A percentile compares a stretch with the other conserved stretches of the same genome.
Evolutionary conservation across 2,797 vertebrate species (phyloP).

Genomic region (Huso huso): DNA sequence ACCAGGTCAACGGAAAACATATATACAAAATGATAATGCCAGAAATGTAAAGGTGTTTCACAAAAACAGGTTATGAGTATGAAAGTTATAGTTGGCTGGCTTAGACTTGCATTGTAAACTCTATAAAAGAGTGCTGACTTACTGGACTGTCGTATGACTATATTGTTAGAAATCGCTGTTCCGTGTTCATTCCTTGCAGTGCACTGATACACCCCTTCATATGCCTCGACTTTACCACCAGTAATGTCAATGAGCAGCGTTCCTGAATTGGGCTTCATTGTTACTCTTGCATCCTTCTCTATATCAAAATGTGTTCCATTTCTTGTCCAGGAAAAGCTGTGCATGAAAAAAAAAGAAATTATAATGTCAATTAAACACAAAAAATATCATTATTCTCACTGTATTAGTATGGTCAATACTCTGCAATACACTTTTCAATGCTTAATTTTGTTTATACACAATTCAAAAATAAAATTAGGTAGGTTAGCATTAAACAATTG

Average conservation of each 20-base stretch:
- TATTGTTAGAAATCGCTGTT: slow-evolving; percentile 85
- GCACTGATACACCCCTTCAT: slow-evolving; percentile 89
- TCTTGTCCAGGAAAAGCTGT: slow-evolving; percentile 91
- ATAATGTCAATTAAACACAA: too few relatives aligned
- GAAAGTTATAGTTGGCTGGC: background rate
- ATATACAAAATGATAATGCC: slow-evolving; percentile 7
- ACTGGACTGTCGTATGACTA: slow-evolving; percentile 83
- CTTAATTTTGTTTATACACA: too few relatives aligned
- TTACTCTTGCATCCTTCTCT: slow-evolving; percentile 74
- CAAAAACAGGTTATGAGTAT: background rate
- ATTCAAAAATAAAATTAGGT: too few relatives aligned
- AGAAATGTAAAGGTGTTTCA: slow-evolving; percentile 13
- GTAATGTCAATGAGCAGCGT: slow-evolving; percentile 86
- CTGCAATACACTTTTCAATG: too few relatives aligned
- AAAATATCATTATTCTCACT: too few relatives aligned
- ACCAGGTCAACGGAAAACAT: slow-evolving; percentile 15
- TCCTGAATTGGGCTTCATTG: slow-evolving; percentile 76
- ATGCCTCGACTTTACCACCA: slow-evolving; percentile 73
- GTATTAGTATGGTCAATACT: too few relatives aligned
- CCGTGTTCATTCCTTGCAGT: slow-evolving; percentile 85
- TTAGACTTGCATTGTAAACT: background rate
- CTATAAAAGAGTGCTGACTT: slow-evolving; percentile 45
- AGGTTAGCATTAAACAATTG: too few relatives aligned
- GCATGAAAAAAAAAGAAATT: background rate
- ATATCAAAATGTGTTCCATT: slow-evolving; percentile 90